A percentile compares a stretch with the other conserved stretches of the same genome.
Conservation (phyloP, 1,140 invertebrate species). For the Colletes gigas region DNA sequence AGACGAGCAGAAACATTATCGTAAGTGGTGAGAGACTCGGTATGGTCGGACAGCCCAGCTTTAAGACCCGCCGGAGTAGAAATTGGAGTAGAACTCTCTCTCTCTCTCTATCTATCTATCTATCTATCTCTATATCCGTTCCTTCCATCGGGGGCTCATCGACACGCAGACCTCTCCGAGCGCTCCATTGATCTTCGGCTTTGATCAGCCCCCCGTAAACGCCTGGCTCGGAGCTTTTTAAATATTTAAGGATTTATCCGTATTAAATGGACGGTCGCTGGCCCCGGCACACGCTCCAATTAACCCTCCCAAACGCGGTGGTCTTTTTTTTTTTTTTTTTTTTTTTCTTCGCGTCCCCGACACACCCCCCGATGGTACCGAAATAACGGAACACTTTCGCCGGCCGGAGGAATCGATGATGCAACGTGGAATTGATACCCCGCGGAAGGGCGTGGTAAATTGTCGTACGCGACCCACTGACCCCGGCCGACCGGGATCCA, state of each 20-base stretch:
- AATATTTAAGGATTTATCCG: conserved; percentile 37
- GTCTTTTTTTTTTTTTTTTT: neutral
- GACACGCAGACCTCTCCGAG: conserved; percentile 16
- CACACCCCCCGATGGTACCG: neutral
- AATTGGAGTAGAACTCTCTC: conserved; percentile 50
- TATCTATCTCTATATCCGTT: neutral
- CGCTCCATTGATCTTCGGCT: conserved; percentile 46
- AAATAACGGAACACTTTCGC: too few relatives aligned
- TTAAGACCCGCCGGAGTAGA: conserved; percentile 52
- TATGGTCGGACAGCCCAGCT: conserved; percentile 47
- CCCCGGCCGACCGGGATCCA: conserved; percentile 19
- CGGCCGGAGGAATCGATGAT: neutral
- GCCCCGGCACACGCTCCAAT: conserved; percentile 22
- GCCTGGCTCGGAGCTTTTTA: conserved; percentile 1
- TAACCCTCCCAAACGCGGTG: neutral
- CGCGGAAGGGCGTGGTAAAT: neutral
- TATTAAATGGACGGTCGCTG: conserved; percentile 21
- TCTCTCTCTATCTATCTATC: conserved; percentile 2
- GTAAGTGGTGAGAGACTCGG: conserved; percentile 37
- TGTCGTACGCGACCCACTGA: conserved; percentile 51
- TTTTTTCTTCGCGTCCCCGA: neutral
- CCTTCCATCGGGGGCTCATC: conserved; percentile 15
- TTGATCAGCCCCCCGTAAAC: conserved; percentile 39
- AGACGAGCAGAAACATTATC: conserved; percentile 52
- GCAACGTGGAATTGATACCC: neutral